Base-by-base conservation (phyloP, 2,888 invertebrate species). In the Dryococelus australis region DNA sequence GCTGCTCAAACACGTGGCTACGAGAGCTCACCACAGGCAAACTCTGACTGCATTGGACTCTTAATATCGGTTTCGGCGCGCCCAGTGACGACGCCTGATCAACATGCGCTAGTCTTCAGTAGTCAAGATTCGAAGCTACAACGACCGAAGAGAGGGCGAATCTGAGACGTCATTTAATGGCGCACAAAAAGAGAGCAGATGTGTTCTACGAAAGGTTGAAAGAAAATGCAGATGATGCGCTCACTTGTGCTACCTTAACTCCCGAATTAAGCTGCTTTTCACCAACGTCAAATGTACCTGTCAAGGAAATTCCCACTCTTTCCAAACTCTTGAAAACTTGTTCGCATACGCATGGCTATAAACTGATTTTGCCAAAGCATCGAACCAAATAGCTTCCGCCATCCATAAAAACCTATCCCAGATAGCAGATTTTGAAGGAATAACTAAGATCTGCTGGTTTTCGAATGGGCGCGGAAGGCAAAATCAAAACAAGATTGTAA, bases 231-330 rank as follows among this genome's bases (percentile, higher is more conserved):
- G 86, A 88, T 26, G 88, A 88, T 43, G 26, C 89, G 47, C 8
- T 90, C 20, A 90, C 79, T 90, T 43, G 84, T 88, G 9, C 80
- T 91, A 0, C 91, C 91, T 0, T 90, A 90, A 86, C 88, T 91
- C n/a, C 91, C 91, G 0, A 91, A 92, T 87, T 91, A 92, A 89
- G 86, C 90, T 16, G 89, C 90, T 0, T 92, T 92, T 86, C 92
- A 91, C 89, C 89, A 89, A 43, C 89, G 91, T 16, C 91, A 92
- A 87, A 85, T 92, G 27, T 91, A 91, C 88, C 85, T 89, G 10
- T 87, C 88, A 90, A 86, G 91, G 91, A 28, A 84, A 87, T 85
- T 92, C 91, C 43, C 90, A 90, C 87, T 35, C 86, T 28, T 87
- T 89, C 84, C 87, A 91, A 51, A 89, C 87, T 9, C 86, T 84